phyloP scores from a whole-genome alignment of 1,140 invertebrate genomes.

The Calosoma granatense region DNA sequence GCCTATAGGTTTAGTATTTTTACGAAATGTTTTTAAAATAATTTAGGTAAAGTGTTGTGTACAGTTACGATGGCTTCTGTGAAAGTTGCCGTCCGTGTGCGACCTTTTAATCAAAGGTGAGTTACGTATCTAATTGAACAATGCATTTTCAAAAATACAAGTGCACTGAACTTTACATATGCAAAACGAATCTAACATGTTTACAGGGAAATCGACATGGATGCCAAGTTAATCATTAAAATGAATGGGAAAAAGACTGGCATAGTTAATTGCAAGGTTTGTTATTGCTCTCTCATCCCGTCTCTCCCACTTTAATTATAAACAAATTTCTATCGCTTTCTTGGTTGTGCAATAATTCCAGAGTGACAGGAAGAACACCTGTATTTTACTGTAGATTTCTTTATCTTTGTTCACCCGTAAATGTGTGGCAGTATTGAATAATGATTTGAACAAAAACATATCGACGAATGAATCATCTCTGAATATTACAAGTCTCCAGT shows the following conservation, averaged over 20 bases:
- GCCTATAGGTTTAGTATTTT: background rate
- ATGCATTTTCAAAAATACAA: constrained; percentile 23
- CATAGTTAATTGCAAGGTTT: constrained; percentile 69
- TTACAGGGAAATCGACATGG: constrained; percentile 74
- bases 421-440: too few species aligned
- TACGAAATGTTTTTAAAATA: background rate
- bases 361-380: too few species aligned
- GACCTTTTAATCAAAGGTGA: constrained; percentile 74
- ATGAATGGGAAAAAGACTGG: constrained; percentile 82
- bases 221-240: constrained; percentile 71
- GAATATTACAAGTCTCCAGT: too few species aligned
- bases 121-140: constrained; percentile 19
- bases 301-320: too few species aligned
- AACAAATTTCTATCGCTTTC: too few species aligned
- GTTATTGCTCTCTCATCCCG: too few species aligned
- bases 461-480: too few species aligned
- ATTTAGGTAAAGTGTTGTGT: background rate
- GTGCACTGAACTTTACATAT: constrained; percentile 24
- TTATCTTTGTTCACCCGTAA: too few species aligned
- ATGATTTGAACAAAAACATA: background rate
- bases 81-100: constrained; percentile 69
- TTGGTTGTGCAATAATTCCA: too few species aligned
- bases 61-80: constrained; percentile 60
- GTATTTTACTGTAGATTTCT: too few species aligned
- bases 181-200: constrained; percentile 20